Evolutionary conservation across 1,140 invertebrate species (phyloP).

Genomic region (Procambarus clarkii): DNA sequence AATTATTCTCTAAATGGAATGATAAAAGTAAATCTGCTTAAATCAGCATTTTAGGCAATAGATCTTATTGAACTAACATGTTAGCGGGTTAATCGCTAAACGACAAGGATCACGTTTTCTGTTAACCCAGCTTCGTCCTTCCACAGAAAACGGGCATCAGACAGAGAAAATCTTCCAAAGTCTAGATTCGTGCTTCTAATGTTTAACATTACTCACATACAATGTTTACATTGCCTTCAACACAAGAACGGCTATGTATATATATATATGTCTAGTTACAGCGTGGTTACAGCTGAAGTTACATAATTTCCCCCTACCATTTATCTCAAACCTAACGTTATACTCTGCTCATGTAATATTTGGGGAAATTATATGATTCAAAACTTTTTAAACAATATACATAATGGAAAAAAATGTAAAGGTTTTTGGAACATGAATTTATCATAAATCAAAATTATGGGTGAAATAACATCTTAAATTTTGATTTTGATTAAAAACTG

Average conservation of each 20-base stretch:
- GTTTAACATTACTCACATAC: neutral
- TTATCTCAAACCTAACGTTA: neutral
- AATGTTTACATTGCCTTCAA: neutral
- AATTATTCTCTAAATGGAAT: neutral
- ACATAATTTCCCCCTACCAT: neutral
- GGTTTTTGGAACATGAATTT: neutral
- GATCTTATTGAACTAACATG: constrained; percentile 46
- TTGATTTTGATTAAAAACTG: neutral
- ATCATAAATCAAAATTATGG: neutral
- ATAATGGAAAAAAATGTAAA: neutral
- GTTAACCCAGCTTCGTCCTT: constrained; percentile 10
- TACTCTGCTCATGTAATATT: neutral
- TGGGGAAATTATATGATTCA: neutral
- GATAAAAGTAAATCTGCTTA: neutral
- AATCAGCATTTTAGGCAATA: constrained; percentile 50
- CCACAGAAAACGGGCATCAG: neutral
- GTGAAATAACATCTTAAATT: neutral
- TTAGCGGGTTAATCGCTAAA: constrained; percentile 8
- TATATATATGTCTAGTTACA: neutral
- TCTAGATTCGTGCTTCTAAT: neutral
- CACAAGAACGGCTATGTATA: neutral
- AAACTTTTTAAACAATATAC: neutral
- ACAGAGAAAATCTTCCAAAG: neutral
- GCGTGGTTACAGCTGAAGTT: neutral
- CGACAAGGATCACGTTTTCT: constrained; percentile 18